Base-by-base conservation (phyloP, 2,797 vertebrate genomes). In the Aplochiton taeniatus region DNA sequence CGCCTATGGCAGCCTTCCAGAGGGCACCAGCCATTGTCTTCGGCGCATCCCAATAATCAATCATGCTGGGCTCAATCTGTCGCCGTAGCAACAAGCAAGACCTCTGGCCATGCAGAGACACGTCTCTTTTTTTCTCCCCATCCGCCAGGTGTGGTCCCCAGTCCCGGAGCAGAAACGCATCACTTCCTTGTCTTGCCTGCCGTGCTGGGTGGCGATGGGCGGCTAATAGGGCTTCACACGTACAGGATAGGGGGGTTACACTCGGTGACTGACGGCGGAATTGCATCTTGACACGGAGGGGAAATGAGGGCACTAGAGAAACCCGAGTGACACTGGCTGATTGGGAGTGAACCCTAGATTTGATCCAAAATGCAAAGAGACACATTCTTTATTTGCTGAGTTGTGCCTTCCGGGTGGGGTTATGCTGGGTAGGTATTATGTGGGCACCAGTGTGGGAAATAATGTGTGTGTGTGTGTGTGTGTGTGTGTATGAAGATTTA, bases 41-140 rank as follows among this genome's bases (percentile, higher is more conserved):
- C 69, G 52, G 76, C 68, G 73, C 78, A 79, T 83, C 56, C 70
- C 75, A 63, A 77, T 85, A 85, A 91, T 91, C 83, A 86, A 83
- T 85, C 81, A 68, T 16, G 20, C 78, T 80, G 83, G 66, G 79
- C 83, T 87, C 85, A 86, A 87, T 90, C 82, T 89, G 87, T 87
- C 83, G 73, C 68, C 63, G 51, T 19, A 76, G 68, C 70, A 80
- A 69, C 72, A 20, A 61, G 62, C 55, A 48, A 70, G 66, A 57
- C 71, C n/a, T 19, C 69, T 66, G 17, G 45, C 45, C 10, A 52
- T 8, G 76, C 72, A 63, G 50, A 46, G 66, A 70, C 20, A 58
- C 72, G 66, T 53, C 65, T 70, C 59, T 31, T 31, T 31, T 31
- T 31, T 31, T 31, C 44, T 63, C 45, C 51, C 0, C 62, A 49